phyloP scores from a whole-genome alignment of 2,113 vertebrate genomes.

The Esox niger region DNA sequence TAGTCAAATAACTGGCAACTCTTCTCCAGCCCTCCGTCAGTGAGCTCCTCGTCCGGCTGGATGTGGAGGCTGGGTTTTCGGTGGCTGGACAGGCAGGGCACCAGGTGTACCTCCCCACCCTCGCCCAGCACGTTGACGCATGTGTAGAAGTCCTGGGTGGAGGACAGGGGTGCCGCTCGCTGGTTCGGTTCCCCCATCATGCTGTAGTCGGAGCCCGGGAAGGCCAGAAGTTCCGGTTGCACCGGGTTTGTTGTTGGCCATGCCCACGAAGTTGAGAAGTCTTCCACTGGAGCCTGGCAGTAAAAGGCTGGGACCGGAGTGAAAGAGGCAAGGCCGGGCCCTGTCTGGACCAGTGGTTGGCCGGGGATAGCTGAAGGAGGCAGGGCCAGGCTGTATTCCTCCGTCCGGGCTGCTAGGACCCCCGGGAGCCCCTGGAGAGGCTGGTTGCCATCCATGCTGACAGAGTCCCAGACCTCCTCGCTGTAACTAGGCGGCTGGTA shows the following conservation, averaged over 20 bases:
- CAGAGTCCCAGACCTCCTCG: conserved; percentile 58
- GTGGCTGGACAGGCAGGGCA: conserved; percentile 52
- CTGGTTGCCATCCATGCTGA: conserved; percentile 42
- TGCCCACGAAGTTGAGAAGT: conserved; percentile 13
- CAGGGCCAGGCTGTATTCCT: background rate
- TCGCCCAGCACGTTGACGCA: conserved; percentile 64
- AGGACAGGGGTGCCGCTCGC: background rate
- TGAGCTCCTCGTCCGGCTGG: background rate
- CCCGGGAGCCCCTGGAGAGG: background rate
- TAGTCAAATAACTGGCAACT: conserved; percentile 26
- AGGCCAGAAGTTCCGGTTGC: conserved; percentile 20
- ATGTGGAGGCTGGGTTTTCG: conserved; percentile 20
- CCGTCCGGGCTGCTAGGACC: background rate
- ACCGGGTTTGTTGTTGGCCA: background rate
- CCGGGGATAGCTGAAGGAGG: background rate
- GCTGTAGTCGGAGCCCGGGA: conserved; percentile 59
- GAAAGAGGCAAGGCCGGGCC: conserved; percentile 5
- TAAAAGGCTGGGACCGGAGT: conserved; percentile 4
- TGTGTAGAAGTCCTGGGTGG: conserved; percentile 68
- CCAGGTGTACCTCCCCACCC: conserved; percentile 64
- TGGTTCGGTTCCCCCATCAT: conserved; percentile 10
- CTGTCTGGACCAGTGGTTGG: background rate
- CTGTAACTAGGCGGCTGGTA: conserved; percentile 58
- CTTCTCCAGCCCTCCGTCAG: conserved; percentile 21
- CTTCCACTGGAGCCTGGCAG: background rate